Percentiles rank a stretch among this genome's conserved stretches.
Evolutionary conservation across 2,797 vertebrate species (phyloP).

Genomic region (Myioborus miniatus): DNA sequence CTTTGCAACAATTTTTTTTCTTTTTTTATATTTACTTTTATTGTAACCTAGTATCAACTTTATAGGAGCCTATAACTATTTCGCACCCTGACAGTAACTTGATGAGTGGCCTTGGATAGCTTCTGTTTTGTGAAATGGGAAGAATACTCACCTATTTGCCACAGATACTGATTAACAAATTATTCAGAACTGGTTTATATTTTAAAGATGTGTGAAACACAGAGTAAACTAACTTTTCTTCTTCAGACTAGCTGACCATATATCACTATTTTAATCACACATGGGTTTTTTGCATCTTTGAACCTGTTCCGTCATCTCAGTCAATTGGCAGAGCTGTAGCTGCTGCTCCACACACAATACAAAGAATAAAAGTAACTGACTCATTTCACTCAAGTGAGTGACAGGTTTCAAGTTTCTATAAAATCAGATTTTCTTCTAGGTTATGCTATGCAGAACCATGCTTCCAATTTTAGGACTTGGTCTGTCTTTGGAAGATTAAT

Average conservation of each 20-base stretch:
- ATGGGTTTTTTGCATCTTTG: not conserved
- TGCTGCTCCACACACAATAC: not conserved
- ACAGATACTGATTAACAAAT: not conserved
- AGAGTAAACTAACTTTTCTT: not conserved
- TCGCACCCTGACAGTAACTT: not conserved
- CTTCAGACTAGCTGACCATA: not conserved
- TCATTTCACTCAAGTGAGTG: not conserved
- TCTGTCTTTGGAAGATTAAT: not conserved
- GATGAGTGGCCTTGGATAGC: not conserved
- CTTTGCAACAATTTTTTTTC: not conserved
- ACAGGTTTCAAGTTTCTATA: not conserved
- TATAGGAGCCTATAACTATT: not conserved
- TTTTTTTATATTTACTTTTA: not conserved
- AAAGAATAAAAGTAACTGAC: not conserved
- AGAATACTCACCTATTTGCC: conserved; percentile 45
- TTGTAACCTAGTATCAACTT: not conserved
- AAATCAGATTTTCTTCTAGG: not conserved
- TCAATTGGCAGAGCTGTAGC: not conserved
- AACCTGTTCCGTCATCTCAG: not conserved
- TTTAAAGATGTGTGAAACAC: not conserved
- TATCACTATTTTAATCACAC: not conserved
- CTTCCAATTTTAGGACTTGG: not conserved
- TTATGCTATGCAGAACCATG: not conserved
- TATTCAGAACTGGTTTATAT: not conserved
- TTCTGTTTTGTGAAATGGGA: not conserved